Evolutionary conservation across 2,113 vertebrate genomes (phyloP).

Genomic region (Drymodes brunneopygia): DNA sequence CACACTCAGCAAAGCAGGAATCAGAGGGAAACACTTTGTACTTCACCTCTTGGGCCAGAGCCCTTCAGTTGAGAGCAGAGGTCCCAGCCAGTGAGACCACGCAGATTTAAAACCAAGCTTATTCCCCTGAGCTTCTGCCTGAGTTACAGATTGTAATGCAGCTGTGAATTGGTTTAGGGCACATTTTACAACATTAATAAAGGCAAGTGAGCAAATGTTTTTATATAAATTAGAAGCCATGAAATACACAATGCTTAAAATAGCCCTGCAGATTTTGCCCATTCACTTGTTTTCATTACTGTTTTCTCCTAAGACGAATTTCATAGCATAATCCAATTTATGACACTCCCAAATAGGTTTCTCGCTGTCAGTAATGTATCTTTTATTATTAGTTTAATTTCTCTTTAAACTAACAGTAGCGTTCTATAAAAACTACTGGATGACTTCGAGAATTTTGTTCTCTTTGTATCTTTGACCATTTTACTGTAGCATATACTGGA

Average conservation of each 20-base stretch:
- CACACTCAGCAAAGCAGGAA: neutral
- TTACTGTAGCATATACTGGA: neutral
- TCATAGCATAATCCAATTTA: neutral
- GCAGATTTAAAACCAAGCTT: rapidly evolving
- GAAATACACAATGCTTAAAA: neutral
- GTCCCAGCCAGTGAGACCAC: neutral
- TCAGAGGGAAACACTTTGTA: neutral
- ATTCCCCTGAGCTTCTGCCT: neutral
- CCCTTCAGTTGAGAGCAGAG: neutral
- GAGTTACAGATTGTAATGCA: neutral
- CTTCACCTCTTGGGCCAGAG: neutral
- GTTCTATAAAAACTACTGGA: neutral
- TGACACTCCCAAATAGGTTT: neutral
- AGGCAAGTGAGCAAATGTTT: neutral
- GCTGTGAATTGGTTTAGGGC: neutral
- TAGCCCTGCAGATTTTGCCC: neutral
- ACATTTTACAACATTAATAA: neutral
- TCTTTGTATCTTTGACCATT: neutral
- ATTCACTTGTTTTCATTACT: neutral
- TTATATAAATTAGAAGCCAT: neutral
- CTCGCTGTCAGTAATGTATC: neutral
- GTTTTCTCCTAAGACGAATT: neutral
- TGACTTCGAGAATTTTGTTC: neutral
- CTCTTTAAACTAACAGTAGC: neutral
- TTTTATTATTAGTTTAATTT: neutral